Evolutionary conservation across 35 echinoderm and acorn worm genomes (phyloP).

Genomic region (Apostichopus californicus): DNA sequence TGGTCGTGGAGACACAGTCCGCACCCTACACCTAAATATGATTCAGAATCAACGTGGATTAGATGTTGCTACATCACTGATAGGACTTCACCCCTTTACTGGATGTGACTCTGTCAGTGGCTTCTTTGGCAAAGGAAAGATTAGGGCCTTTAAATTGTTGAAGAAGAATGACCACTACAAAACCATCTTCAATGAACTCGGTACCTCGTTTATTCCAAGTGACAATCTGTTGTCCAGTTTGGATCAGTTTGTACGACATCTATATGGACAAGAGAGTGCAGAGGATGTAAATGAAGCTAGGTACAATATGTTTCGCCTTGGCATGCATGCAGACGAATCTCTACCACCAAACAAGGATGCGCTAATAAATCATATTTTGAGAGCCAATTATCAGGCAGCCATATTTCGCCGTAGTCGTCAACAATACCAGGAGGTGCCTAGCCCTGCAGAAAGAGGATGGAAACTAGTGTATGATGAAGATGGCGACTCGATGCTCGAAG

Average conservation of each 20-base stretch:
- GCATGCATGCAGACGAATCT: slow-evolving; percentile 35
- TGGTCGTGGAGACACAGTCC: slow-evolving; percentile 57
- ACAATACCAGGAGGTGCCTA: slow-evolving; percentile 21
- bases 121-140: slow-evolving; percentile 74
- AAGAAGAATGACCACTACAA: not conserved
- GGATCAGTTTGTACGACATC: slow-evolving; percentile 60
- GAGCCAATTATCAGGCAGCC: slow-evolving; percentile 62
- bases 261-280: slow-evolving; percentile 53
- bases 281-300: slow-evolving; percentile 48
- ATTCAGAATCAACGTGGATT: slow-evolving; percentile 39
- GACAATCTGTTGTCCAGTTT: slow-evolving; percentile 28
- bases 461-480: slow-evolving; percentile 31
- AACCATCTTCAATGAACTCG: slow-evolving; percentile 50
- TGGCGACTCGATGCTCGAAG: not conserved
- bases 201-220: slow-evolving; percentile 28
- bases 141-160: slow-evolving; percentile 47
- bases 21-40: slow-evolving; percentile 45
- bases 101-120: slow-evolving; percentile 60
- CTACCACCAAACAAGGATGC: slow-evolving; percentile 75
- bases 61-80: slow-evolving; percentile 24
- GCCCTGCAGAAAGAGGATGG: slow-evolving; percentile 57
- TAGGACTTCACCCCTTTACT: slow-evolving; percentile 62
- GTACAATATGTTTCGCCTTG: slow-evolving; percentile 55
- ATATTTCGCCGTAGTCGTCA: slow-evolving; percentile 44
- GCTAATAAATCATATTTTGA: slow-evolving; percentile 50